Conservation (phyloP, 2,888 invertebrate species). For the Platerodrilus igneus region DNA sequence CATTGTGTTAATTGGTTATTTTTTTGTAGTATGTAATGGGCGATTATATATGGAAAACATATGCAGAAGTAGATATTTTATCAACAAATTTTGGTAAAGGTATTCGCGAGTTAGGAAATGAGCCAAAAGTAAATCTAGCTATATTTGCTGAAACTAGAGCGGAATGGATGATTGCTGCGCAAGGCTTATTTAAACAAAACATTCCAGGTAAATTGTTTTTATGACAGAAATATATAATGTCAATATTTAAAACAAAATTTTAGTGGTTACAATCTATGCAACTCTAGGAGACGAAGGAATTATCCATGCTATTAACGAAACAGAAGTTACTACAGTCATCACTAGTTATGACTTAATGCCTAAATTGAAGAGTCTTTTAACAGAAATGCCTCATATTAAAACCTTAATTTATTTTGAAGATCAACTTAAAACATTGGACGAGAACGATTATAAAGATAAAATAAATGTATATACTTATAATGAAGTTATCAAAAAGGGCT, state of each 20-base stretch:
- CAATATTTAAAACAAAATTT: conserved; percentile 19
- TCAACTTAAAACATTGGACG: conserved; percentile 69
- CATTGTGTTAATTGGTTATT: too few species aligned
- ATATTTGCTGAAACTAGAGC: conserved; percentile 96
- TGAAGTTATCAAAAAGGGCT: conserved; percentile 57
- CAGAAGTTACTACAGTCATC: conserved; percentile 88
- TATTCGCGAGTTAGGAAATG: conserved; percentile 71
- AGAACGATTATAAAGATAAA: conserved; percentile 64
- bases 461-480: conserved; percentile 71
- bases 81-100: conserved; percentile 80
- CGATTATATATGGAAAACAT: conserved; percentile 87
- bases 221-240: conserved; percentile 5
- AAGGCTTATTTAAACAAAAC: conserved; percentile 93
- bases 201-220: conserved; percentile 69
- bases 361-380: conserved; percentile 78
- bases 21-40: conserved; percentile 79
- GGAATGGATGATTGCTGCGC: conserved; percentile 97
- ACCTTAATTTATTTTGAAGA: conserved; percentile 86
- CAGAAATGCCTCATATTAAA: conserved; percentile 67
- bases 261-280: conserved; percentile 93
- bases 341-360: conserved; percentile 89
- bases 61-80: conserved; percentile 69
- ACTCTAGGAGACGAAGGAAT: conserved; percentile 96
- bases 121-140: conserved; percentile 71
- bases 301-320: conserved; percentile 94